Evolutionary conservation across 1,140 invertebrate genomes (phyloP).

Genomic region (Pseudomyrmex cubaensis): DNA sequence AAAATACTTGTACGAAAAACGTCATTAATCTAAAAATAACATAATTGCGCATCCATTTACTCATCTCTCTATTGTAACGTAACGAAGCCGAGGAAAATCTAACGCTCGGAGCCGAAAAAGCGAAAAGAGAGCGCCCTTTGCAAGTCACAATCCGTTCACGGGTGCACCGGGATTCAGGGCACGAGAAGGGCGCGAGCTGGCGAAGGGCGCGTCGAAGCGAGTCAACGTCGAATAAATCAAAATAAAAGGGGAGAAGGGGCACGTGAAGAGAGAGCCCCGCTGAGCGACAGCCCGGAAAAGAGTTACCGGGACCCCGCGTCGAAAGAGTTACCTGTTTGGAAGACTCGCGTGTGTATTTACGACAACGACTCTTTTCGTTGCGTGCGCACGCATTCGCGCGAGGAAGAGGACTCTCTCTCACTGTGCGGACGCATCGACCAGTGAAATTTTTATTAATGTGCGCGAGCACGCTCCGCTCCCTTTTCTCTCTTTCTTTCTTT

Average conservation of each 20-base stretch:
- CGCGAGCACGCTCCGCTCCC: conserved; percentile 36
- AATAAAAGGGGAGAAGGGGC: conserved; percentile 75
- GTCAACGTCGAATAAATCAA: conserved; percentile 83
- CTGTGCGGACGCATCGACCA: conserved; percentile 64
- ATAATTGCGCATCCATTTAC: conserved; percentile 14
- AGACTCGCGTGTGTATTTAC: conserved; percentile 33
- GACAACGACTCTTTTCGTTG: conserved; percentile 4
- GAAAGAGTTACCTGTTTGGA: conserved; percentile 79
- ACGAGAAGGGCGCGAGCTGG: conserved; percentile 71
- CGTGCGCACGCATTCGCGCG: conserved; percentile 33
- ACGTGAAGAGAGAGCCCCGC: conserved; percentile 54
- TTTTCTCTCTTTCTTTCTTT: conserved; percentile 40
- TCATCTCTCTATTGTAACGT: conserved; percentile 33
- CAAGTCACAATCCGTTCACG: conserved; percentile 59
- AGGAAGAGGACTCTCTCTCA: conserved; percentile 24
- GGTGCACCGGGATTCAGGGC: conserved; percentile 39
- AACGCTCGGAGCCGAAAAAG: conserved; percentile 22
- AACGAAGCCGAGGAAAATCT: conserved; percentile 25
- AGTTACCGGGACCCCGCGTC: conserved; percentile 67
- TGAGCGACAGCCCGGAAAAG: conserved; percentile 78
- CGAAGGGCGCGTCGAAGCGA: conserved; percentile 77
- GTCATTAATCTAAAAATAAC: neutral
- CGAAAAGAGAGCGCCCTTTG: conserved; percentile 9
- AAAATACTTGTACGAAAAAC: too few species aligned
- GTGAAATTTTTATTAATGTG: conserved; percentile 73